These are phyloP conservation scores for Cromileptes altivelis DNA, from an alignment of 2,113 vertebrate species.

Conservation along the genomic window DNA sequence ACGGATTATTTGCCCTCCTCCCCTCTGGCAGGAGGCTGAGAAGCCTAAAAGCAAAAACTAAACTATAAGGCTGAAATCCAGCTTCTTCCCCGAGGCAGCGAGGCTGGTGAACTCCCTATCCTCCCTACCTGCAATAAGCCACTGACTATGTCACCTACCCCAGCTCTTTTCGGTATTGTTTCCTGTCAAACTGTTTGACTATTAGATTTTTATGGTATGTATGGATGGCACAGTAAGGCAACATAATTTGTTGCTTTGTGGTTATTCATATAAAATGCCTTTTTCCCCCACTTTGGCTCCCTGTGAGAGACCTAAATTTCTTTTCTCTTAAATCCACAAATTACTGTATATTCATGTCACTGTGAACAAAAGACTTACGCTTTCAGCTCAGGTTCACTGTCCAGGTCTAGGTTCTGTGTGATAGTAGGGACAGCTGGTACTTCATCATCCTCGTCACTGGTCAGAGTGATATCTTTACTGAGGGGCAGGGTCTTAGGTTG, in stretches of 20 bases:
- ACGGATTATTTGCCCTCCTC: no score
- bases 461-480: slow-evolving; percentile 85
- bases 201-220: background rate
- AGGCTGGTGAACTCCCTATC: no score
- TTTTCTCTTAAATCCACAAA: background rate
- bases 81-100: no score
- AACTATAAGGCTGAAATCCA: no score
- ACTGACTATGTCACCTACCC: no score
- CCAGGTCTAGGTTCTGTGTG: slow-evolving; percentile 69
- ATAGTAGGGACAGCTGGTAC: slow-evolving; percentile 45
- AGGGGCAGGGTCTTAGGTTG: slow-evolving; percentile 69
- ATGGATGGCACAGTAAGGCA: background rate
- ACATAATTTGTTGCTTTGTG: background rate
- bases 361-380: slow-evolving; percentile 77
- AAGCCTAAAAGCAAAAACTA: no score
- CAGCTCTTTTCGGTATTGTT: background rate
- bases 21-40: no score
- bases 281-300: background rate
- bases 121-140: no score
- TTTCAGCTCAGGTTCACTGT: slow-evolving; percentile 77
- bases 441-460: slow-evolving; percentile 90
- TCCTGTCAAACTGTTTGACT: background rate
- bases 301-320: background rate
- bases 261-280: background rate
- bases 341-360: no score